Evolutionary conservation across 2,888 invertebrate species (phyloP), one percentile per base, ranked within the genome.

Genomic region (Dicyrtomina minuta): DNA sequence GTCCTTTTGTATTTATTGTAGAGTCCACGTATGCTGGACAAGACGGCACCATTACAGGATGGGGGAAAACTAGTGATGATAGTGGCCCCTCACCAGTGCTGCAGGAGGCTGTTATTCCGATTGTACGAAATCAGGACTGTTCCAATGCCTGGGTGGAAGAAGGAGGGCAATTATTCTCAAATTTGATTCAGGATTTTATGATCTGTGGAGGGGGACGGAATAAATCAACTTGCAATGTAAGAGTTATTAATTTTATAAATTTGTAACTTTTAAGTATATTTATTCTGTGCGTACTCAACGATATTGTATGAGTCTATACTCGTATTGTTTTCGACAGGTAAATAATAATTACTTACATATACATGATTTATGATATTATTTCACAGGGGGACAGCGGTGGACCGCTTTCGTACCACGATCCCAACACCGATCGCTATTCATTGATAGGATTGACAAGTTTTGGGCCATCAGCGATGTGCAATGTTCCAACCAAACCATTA

Each of bases 341-440:
- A 12, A 13, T n/a, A n/a, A n/a, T n/a, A n/a, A n/a, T n/a, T 10
- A 43, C 10, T 43, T 43, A 43, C 43, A 43, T 43, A 13, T 43
- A 12, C 43, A 43, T 43, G 43, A 12, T 10, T 43, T 43, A 24
- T 55, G 8, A n/a, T 51, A 8, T 51, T n/a, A 15, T 51, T n/a
- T n/a, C 17, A n/a, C n/a, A n/a, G 55, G 65, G 65, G 4, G 66
- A 68, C n/a, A 49, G 51, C 24, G 68, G 68, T 12, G 68, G 68
- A 27, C 68, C 68, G 1, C 46, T 66, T 5, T 13, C 43, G 20
- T 24, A 39, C 17, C n/a, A 39, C 2, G 33, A 68, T 22, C 6
- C 5, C 5, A 24, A 2, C 12, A 26, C 39, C 1, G 22, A 68
- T 24, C n/a, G 39, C 8, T 60, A 68, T 24, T 43, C 41, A 2